Conservation (phyloP, 2,888 invertebrate genomes). For the Eristalis intricaria region DNA sequence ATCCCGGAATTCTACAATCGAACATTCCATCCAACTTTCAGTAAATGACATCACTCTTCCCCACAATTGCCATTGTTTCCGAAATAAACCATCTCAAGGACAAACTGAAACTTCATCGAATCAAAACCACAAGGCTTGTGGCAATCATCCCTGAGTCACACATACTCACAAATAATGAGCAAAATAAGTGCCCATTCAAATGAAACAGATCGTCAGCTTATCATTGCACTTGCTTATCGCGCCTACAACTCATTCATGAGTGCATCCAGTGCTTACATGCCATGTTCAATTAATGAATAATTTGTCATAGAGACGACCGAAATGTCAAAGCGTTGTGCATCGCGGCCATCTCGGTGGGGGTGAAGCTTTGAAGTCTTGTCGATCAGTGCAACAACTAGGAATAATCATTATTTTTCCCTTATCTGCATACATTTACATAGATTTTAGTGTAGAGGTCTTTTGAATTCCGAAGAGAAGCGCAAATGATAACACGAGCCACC, state of each 20-base stretch:
- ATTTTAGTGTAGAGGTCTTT: background rate
- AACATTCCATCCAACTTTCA: too few relatives aligned
- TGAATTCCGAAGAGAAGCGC: conserved; percentile 15
- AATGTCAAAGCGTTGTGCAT: background rate
- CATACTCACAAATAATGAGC: background rate
- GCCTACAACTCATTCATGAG: background rate
- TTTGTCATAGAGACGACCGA: background rate
- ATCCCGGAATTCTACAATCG: too few relatives aligned
- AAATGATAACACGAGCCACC: conserved; percentile 54
- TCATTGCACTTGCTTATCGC: background rate
- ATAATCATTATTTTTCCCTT: background rate
- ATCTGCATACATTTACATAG: background rate
- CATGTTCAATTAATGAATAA: background rate
- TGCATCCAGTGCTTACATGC: background rate
- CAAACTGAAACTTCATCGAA: too few relatives aligned
- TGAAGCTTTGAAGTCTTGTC: background rate
- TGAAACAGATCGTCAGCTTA: background rate
- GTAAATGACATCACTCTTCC: too few relatives aligned
- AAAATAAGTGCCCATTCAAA: background rate
- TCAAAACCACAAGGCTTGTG: too few relatives aligned
- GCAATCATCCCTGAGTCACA: too few relatives aligned
- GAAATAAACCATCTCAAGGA: too few relatives aligned
- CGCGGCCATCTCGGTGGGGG: background rate
- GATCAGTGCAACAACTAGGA: background rate
- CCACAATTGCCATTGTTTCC: too few relatives aligned